Conservation (phyloP, 2,888 invertebrate genomes). For the Lymantria dispar region DNA sequence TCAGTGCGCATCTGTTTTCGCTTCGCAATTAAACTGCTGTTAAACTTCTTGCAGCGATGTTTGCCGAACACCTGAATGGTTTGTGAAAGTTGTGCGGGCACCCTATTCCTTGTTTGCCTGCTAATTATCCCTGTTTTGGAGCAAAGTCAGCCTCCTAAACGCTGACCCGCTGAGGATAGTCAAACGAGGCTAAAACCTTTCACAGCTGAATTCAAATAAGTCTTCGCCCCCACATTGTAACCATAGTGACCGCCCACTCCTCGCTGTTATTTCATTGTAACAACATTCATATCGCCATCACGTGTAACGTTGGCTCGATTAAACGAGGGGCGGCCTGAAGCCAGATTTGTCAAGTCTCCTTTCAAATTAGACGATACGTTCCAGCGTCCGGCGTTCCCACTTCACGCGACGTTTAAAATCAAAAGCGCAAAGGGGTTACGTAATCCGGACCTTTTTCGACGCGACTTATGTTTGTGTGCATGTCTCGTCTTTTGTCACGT, state of each 20-base stretch:
- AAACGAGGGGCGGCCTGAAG: constrained; percentile 75
- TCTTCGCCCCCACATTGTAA: constrained; percentile 63
- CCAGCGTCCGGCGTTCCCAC: constrained; percentile 60
- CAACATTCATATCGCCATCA: constrained; percentile 76
- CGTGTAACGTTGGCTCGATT: constrained; percentile 69
- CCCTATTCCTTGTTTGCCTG: constrained; percentile 74
- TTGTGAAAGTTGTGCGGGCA: constrained; percentile 70
- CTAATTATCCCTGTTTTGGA: constrained; percentile 73
- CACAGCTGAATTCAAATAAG: constrained; percentile 61
- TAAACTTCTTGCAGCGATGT: constrained; percentile 79
- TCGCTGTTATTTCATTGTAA: constrained; percentile 75
- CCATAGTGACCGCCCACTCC: constrained; percentile 72
- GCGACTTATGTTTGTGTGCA: constrained; percentile 74
- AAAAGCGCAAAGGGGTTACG: constrained; percentile 81
- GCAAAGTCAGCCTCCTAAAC: constrained; percentile 67
- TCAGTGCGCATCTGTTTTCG: constrained; percentile 77
- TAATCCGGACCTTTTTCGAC: constrained; percentile 79
- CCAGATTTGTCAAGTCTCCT: constrained; percentile 79
- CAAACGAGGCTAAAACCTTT: constrained; percentile 73
- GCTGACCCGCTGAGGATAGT: constrained; percentile 72
- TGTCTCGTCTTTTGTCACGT: constrained; percentile 83
- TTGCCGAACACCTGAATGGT: constrained; percentile 78
- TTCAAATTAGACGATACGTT: constrained; percentile 70
- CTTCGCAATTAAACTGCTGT: constrained; percentile 80
- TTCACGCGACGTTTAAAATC: constrained; percentile 79